A percentile compares a stretch with the other conserved stretches of the same genome.
These are phyloP conservation scores for Salvelinus sp. DNA, from an alignment of 2,113 vertebrate species.

Conservation along the genomic window DNA sequence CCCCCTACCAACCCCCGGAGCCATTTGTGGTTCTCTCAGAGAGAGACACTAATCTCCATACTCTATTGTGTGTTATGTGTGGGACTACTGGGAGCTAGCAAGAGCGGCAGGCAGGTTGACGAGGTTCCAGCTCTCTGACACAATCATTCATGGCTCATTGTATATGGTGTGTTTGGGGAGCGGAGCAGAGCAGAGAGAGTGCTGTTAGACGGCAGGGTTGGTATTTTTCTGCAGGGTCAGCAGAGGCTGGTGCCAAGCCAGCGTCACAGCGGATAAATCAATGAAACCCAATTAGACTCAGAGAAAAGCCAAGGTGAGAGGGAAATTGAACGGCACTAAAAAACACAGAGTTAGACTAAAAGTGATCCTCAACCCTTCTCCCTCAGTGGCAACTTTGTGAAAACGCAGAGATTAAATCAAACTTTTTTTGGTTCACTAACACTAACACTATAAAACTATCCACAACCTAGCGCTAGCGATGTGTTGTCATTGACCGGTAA, in stretches of 20 bases:
- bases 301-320: conserved; percentile 59
- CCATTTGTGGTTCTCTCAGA: conserved; percentile 50
- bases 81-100: conserved; percentile 31
- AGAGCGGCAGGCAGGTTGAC: conserved; percentile 56
- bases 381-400: not conserved
- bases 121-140: conserved; percentile 65
- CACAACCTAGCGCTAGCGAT: not conserved
- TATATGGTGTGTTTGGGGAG: conserved; percentile 33
- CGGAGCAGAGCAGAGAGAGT: conserved; percentile 24
- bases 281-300: conserved; percentile 73
- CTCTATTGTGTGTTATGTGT: conserved; percentile 39
- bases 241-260: conserved; percentile 62
- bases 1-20: not conserved
- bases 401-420: conserved; percentile 21
- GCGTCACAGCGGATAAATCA: conserved; percentile 70
- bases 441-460: not conserved
- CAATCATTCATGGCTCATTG: conserved; percentile 64
- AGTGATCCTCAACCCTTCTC: conserved; percentile 8
- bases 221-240: conserved; percentile 75
- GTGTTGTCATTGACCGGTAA: conserved; percentile 1
- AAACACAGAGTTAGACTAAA: conserved; percentile 31
- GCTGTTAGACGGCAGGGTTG: conserved; percentile 58
- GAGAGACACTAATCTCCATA: conserved; percentile 51
- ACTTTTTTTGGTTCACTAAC: conserved; percentile 8
- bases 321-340: conserved; percentile 46